Evolutionary conservation across 2,797 vertebrate species (phyloP).

Genomic region (Setipinna tenuifilis): DNA sequence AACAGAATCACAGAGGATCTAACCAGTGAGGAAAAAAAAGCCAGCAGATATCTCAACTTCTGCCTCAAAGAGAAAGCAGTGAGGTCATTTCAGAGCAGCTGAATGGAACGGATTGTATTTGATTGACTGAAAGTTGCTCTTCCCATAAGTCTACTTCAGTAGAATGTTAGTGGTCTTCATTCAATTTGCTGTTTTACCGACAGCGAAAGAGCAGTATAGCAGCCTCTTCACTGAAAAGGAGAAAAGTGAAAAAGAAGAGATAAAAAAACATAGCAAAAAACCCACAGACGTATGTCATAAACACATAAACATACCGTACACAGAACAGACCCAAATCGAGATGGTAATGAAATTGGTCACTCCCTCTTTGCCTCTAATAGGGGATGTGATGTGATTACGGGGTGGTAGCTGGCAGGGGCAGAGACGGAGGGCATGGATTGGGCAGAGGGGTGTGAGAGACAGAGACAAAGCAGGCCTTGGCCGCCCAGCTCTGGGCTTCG

Average conservation of each 20-base stretch:
- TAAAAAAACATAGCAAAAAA: neutral
- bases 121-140: conserved; percentile 2
- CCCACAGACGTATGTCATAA: neutral
- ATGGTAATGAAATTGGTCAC: conserved; percentile 73
- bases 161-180: neutral
- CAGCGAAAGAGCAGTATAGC: neutral
- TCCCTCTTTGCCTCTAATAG: conserved; percentile 56
- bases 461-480: conserved; percentile 60
- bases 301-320: neutral
- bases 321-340: conserved; percentile 61
- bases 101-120: neutral
- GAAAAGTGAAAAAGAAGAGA: no score
- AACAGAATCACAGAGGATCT: neutral
- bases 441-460: conserved; percentile 60
- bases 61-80: neutral
- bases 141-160: conserved; percentile 13
- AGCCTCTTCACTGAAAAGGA: neutral
- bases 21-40: neutral
- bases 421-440: conserved; percentile 56
- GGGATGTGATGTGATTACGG: conserved; percentile 70
- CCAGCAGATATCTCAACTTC: neutral
- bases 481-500: conserved; percentile 54
- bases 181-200: neutral
- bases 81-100: neutral
- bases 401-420: conserved; percentile 51